Evolutionary conservation across 2,113 vertebrate species (phyloP), one percentile per base, ranked within the genome.

Genomic region (Barbus barbus): DNA sequence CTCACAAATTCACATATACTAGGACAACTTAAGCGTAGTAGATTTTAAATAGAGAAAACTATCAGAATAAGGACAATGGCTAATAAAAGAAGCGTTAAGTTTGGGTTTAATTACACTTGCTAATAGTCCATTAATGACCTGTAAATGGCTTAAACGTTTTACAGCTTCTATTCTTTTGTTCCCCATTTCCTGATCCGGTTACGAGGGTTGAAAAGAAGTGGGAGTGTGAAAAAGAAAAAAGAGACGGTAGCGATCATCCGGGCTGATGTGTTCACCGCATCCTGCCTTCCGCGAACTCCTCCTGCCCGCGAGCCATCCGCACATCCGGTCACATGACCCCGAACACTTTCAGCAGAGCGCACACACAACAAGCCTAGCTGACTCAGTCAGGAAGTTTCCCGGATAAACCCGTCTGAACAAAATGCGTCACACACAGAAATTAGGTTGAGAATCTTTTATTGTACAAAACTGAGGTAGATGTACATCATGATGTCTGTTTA

Each of bases 381-480:
- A 65, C 26, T 65, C 24, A 18, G 38, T 3, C 67, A 44, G 33
- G 5, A 26, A 14, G 28, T 61, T 24, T 60, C n/a, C 76, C 33
- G 36, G 56, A 26, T 24, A 26, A 78, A 78, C 33, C 13, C 2
- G 4, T 61, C n/a, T 61, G 8, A 8, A 41, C 26, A 78, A 33
- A 74, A 63, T 38, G 36, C 28, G 9, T 67, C 77, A 79, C 58
- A 44, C 56, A 33, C 28, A 69, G 6, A 56, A 38, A 44, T 1
- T 0, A 9, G n/a, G 3, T 44, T 79, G 0, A 76, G 18, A n/a
- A 75, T 31, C 0, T 51, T 87, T 87, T 84, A 84, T 84, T 84
- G 24, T 78, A 84, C 65, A 86, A 84, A 83, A 78, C 2, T 87
- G 88, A 89, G 88, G 88, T 89, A 89, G 88, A 41, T 36, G 1